Evolutionary conservation across 2,113 vertebrate genomes (phyloP), one percentile per base, ranked within the genome.

Genomic region (Danionella cerebrum): DNA sequence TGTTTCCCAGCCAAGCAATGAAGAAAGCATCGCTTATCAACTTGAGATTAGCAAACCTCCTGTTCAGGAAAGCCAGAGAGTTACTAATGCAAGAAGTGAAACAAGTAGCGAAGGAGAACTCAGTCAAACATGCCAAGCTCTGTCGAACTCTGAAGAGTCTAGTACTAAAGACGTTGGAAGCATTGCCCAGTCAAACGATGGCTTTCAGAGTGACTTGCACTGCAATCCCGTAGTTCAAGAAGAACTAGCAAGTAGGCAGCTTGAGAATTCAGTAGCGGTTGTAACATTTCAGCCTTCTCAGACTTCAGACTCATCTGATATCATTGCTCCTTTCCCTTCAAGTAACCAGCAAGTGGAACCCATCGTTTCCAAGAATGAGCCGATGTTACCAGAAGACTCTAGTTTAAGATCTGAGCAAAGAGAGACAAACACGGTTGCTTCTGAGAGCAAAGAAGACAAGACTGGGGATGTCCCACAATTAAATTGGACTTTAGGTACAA

Each of bases 51-150:
- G 52, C 1, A 42, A 69, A 7, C 77, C 83, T 16, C 52, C 50
- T 0, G 72, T 63, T 50, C 71, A 86, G 4, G 90, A 94, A 79
- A 65, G 39, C 27, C 29, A 76, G 59, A 67, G 75, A 76, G 80
- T 71, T 0, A 5, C 16, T 31, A 79, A 69, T 79, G 82, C 89
- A 57, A 87, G 83, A 65, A 24, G 75, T 11, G 91, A 94, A 42
- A 38, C 66, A 2, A 62, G 74, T 45, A 22, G 48, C 0, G 82
- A 74, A 67, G 51, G 67, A 45, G 92, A 93, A 44, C 86, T 81
- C 70, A 0, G 51, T 33, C 65, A 85, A 36, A 78, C 70, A 74
- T 70, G 76, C 59, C 83, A 79, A 58, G 74, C 80, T 33, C 77
- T n/a, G n/a, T n/a, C n/a, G n/a, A n/a, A 78, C 44, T 85, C 83